Evolutionary conservation across 2,113 vertebrate genomes (phyloP).

Genomic region (Nothoprocta pentlandii): DNA sequence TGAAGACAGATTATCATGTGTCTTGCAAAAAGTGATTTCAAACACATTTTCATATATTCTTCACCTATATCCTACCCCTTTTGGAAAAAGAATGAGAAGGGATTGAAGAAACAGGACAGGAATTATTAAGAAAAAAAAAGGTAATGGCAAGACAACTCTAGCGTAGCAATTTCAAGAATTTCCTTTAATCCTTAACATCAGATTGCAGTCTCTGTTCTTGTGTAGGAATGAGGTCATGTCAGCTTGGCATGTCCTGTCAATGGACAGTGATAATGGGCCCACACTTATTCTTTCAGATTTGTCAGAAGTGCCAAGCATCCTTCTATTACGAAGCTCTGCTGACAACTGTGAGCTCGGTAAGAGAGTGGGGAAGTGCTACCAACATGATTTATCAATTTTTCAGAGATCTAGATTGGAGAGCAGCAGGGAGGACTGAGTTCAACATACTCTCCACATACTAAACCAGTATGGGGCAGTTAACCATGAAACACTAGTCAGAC

Average conservation of each 20-base stretch:
- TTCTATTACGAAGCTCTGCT: background rate
- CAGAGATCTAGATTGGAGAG: background rate
- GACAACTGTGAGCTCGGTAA: background rate
- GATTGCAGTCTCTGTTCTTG: background rate
- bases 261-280: background rate
- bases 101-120: background rate
- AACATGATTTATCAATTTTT: background rate
- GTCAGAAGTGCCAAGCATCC: background rate
- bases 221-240: background rate
- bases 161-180: background rate
- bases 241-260: background rate
- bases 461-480: background rate
- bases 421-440: background rate
- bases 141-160: background rate
- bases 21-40: background rate
- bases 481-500: background rate
- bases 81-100: background rate
- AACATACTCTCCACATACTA: accelerated
- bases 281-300: background rate
- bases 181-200: background rate
- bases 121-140: background rate
- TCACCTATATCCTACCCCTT: background rate
- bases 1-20: background rate
- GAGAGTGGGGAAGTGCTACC: background rate
- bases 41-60: background rate